Conservation (phyloP, 1,140 invertebrate species). For the Heliconius hewitsoni region DNA sequence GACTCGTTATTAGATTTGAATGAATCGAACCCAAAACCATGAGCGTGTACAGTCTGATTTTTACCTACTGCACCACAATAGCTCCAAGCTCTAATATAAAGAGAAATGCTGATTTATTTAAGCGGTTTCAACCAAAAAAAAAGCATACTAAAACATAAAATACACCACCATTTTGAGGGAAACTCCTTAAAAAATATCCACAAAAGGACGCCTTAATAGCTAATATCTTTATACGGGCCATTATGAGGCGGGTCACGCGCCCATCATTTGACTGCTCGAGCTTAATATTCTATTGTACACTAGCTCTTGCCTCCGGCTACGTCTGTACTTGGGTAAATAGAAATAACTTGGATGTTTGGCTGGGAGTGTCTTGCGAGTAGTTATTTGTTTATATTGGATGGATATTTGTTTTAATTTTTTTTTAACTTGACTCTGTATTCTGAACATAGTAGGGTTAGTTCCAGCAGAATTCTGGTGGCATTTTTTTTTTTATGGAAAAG, state of each 20-base stretch:
- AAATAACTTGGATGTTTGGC: background rate
- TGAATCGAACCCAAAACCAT: background rate
- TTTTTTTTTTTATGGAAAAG: too few species aligned
- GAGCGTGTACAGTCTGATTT: background rate
- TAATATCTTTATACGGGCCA: constrained; percentile 36
- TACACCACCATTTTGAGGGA: background rate
- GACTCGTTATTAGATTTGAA: background rate
- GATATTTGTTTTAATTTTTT: too few species aligned
- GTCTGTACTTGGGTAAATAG: background rate
- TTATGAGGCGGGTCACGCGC: constrained; percentile 47
- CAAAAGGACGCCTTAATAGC: constrained; percentile 20
- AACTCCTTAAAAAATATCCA: constrained; percentile 13
- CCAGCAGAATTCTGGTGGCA: too few species aligned
- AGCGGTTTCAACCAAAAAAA: background rate
- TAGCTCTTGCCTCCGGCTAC: constrained; percentile 23
- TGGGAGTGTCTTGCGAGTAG: background rate
- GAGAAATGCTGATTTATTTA: background rate
- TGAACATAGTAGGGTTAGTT: too few species aligned
- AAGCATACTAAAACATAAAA: background rate
- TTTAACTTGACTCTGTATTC: too few species aligned
- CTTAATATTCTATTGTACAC: constrained; percentile 18
- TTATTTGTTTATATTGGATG: background rate
- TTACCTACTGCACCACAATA: background rate
- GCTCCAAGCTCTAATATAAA: background rate
- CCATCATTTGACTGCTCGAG: constrained; percentile 45